phyloP scores from a whole-genome alignment of 2,113 vertebrate genomes.

The Salvator merianae region DNA sequence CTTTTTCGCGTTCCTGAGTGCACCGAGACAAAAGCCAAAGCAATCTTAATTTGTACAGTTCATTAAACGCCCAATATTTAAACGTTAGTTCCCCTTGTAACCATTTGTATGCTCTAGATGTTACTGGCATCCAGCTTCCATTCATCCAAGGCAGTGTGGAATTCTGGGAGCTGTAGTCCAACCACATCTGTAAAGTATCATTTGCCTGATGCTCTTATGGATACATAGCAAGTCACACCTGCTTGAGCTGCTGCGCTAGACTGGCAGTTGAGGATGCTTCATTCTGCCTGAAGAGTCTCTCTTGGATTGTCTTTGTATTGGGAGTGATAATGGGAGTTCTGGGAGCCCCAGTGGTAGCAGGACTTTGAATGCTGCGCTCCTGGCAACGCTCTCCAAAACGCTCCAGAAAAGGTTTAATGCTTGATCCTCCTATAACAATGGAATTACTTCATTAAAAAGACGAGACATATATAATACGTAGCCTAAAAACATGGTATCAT shows the following conservation, averaged over 20 bases:
- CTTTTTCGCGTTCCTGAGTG: conserved; percentile 88
- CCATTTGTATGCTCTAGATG: too few relatives aligned
- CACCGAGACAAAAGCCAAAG: neutral
- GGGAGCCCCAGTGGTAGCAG: conserved; percentile 60
- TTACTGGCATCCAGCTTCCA: too few relatives aligned
- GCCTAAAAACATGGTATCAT: neutral
- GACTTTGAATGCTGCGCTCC: conserved; percentile 73
- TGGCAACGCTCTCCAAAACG: conserved; percentile 90
- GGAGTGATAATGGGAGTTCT: conserved; percentile 78
- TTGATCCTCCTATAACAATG: conserved; percentile 71
- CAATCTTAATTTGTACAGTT: neutral
- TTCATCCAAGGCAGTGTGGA: too few relatives aligned
- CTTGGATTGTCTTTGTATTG: conserved; percentile 85
- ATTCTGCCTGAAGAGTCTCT: conserved; percentile 81
- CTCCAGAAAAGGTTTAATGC: conserved; percentile 91
- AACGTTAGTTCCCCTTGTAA: neutral
- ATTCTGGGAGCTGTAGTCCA: too few relatives aligned
- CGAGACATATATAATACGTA: neutral
- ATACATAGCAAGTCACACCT: conserved; percentile 70
- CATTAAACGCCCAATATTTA: neutral
- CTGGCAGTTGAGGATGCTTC: conserved; percentile 80
- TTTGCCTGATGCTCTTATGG: neutral
- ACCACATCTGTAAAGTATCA: too few relatives aligned
- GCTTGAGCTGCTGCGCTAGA: conserved; percentile 84
- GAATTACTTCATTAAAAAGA: conserved; percentile 12